Evolutionary conservation across 2,888 invertebrate genomes (phyloP), one percentile per base, ranked within the genome.

Genomic region (Crepidodera aurea): DNA sequence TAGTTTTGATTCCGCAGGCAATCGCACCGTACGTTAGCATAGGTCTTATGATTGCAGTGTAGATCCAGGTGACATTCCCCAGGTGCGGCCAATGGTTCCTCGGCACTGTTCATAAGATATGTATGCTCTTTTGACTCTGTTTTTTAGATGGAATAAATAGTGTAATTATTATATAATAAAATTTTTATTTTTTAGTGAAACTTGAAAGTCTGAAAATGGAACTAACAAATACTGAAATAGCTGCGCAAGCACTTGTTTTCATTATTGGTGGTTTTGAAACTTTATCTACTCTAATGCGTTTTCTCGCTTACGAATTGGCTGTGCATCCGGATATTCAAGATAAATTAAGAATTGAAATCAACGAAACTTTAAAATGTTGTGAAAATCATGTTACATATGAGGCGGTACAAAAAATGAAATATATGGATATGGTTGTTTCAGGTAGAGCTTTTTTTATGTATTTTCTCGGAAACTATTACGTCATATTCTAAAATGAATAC

Each of bases 371-470:
- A 8, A 18, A 15, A 18, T 7, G 10, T 3, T 18, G 7, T 7
- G 18, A 18, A 40, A 18, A 18, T 18, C 2, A 10, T 18, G 10
- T 40, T 2, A 40, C 40, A 2, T 40, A 40, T 10, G 40, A 40
- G 16, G 18, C 7, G 2, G 8, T 40, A 18, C 15, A 40, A 2
- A 18, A 18, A 6, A 40, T 40, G 40, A 40, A 40, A 18, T 40
- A 40, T 18, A 40, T 40, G 40, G 40, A 40, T 40, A 40, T 40
- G 40, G 40, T 40, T 10, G 40, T 40, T 2, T 8, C 40, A 40
- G 40, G 40, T 40, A 40, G 12, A 32, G n/a, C n/a, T n/a, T n/a
- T n/a, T n/a, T n/a, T n/a, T n/a, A n/a, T n/a, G n/a, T n/a, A n/a
- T n/a, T n/a, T n/a, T n/a, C n/a, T n/a, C n/a, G n/a, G n/a, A n/a